These are phyloP conservation scores for Papilio machaon DNA, from an alignment of 1,140 invertebrate genomes.

Conservation along the genomic window DNA sequence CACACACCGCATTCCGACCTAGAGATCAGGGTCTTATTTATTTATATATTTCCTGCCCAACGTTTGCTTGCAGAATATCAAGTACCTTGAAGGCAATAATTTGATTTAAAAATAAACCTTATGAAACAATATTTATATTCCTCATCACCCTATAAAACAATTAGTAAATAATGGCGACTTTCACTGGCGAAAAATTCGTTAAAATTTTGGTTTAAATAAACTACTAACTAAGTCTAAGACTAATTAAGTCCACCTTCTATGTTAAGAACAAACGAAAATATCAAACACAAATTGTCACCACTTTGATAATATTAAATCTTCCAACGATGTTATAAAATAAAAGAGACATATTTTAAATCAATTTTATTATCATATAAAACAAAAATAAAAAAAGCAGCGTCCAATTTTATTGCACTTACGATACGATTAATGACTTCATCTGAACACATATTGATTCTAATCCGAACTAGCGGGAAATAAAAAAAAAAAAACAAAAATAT, in stretches of 20 bases:
- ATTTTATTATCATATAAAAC: constrained; percentile 21
- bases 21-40: constrained; percentile 14
- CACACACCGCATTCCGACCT: constrained; percentile 20
- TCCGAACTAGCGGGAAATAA: background rate
- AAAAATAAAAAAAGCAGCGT: constrained; percentile 1
- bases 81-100: background rate
- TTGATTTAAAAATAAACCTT: background rate
- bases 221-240: no score
- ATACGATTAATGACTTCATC: constrained; percentile 21
- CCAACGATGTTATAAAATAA: background rate
- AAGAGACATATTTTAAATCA: constrained; percentile 14
- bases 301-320: background rate
- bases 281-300: background rate
- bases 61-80: constrained; percentile 9
- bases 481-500: constrained; percentile 19
- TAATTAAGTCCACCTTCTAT: background rate
- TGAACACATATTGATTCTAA: constrained; percentile 5
- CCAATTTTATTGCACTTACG: constrained; percentile 9
- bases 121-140: background rate
- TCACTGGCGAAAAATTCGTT: background rate
- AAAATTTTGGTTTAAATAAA: no score
- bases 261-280: background rate
- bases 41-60: constrained; percentile 17
- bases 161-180: no score
- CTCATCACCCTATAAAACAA: no score